A percentile compares a stretch with the other conserved stretches of the same genome.
Evolutionary conservation across 2,888 invertebrate genomes (phyloP).

Genomic region (Reticulitermes lucifugus): DNA sequence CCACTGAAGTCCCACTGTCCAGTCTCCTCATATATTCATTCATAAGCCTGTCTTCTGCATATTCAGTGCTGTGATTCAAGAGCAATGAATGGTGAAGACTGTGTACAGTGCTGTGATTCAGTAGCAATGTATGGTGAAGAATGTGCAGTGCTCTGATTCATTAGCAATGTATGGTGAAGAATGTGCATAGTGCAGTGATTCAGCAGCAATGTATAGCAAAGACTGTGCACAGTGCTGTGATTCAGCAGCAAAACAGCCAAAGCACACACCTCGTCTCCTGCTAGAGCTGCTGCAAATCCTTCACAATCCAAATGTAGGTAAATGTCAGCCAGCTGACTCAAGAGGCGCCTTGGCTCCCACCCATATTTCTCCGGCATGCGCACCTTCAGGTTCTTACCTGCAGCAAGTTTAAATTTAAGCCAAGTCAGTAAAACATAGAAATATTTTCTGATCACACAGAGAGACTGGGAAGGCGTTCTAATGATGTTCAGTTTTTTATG

Average conservation of each 20-base stretch:
- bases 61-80: not conserved
- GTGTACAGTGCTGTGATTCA: not conserved
- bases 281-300: slow-evolving; percentile 90
- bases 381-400: slow-evolving; percentile 71
- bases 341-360: slow-evolving; percentile 94
- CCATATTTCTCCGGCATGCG: slow-evolving; percentile 94
- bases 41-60: too few species aligned
- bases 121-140: not conserved
- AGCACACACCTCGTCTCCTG: slow-evolving; percentile 88
- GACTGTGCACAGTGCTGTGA: not conserved
- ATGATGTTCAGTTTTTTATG: too few species aligned
- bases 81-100: not conserved
- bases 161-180: too few species aligned
- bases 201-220: too few species aligned
- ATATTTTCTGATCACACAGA: too few species aligned
- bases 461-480: too few species aligned
- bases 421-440: not conserved
- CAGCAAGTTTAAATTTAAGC: not conserved
- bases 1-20: too few species aligned
- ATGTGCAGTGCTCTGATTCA: not conserved
- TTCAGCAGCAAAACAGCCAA: not conserved
- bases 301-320: slow-evolving; percentile 96
- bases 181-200: too few species aligned
- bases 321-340: slow-evolving; percentile 94
- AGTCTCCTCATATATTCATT: too few species aligned